Evolutionary conservation across 2,797 vertebrate species (phyloP), one percentile per base, ranked within the genome.

Genomic region (Leontopithecus rosalia): DNA sequence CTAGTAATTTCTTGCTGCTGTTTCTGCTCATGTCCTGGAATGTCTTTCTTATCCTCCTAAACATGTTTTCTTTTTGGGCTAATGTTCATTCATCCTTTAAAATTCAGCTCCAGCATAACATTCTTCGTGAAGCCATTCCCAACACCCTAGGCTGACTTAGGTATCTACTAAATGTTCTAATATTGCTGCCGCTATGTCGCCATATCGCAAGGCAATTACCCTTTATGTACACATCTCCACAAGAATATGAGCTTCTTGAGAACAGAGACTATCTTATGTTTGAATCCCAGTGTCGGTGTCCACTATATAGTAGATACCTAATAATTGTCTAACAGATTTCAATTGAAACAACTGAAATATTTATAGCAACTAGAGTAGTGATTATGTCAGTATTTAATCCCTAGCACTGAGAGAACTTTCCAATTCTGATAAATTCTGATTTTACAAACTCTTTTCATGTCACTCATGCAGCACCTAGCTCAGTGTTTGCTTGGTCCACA

Each of bases 11-110:
- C 70, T 43, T 77, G 52, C 50, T 79, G 11, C 9, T 41, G 14
- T 91, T 81, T 64, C 58, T 73, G 24, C 41, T 88, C 36, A 24
- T 15, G 9, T 81, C 28, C 73, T 86, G 8, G 28, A 81, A 81
- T 46, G 26, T n/a, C 26, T 90, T 92, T 61, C 55, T 92, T 52
- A 75, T 7, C 22, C 30, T 90, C 61, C 36, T 57, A 75, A 93
- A 24, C 26, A 11, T 85, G 22, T 77, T 19, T 80, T 14, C 73
- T 91, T 92, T 95, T 57, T 7, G 41, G 52, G 9, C 10, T 88
- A 81, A 72, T 72, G 94, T 86, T 77, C 50, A 72, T 7, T n/a
- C 39, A n/a, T 57, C n/a, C 26, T 93, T 95, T 76, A 88, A 91
- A 93, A 64, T 41, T 80, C 43, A 92, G 57, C 46, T 95, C 36